Base-by-base conservation (phyloP, 2,888 invertebrate genomes). In the Anthrax anthrax region DNA sequence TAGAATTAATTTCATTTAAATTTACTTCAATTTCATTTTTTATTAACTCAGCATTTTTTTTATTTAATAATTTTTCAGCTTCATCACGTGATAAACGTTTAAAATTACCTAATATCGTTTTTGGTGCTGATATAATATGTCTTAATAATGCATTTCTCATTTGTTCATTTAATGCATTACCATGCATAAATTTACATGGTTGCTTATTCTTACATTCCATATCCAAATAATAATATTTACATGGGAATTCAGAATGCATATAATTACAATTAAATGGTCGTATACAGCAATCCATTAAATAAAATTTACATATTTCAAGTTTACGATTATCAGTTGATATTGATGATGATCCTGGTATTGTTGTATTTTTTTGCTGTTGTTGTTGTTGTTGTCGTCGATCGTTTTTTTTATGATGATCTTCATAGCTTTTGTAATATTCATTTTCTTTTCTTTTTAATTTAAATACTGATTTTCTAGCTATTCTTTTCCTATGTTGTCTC, bases 291-390 rank as follows among this genome's bases (percentile, higher is more conserved):
- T 47, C 44, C 32, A 42, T n/a, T 12, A 49, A 18, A 23, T 49
- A 49, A 39, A 49, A 49, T 42, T 49, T 49, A 37, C 49, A 49
- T 16, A 47, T 49, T 43, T 49, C 49, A 18, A 42, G 17, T 44
- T 44, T 47, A 17, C 46, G 46, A 16, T 46, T 42, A 8, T 49
- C 39, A 32, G 1, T 12, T 12, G 9, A 12, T 32, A 12, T 2
- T 32, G 29, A 32, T 32, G 29, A 32, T 12, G 29, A 32, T 32
- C 1, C 1, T 32, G 13, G 12, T 32, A 12, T 9, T 32, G 8
- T 12, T 32, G 12, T 1, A 5, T 32, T 32, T 12, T 32, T 12
- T 32, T 32, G 12, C 29, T 32, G 9, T 32, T 32, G 29, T 32
- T 23, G 8, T 4, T 4, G 23, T 23, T 23, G 8, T 8, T 23